phyloP scores from a whole-genome alignment of 1,140 invertebrate genomes.

The Pseudachorutes palmiensis region DNA sequence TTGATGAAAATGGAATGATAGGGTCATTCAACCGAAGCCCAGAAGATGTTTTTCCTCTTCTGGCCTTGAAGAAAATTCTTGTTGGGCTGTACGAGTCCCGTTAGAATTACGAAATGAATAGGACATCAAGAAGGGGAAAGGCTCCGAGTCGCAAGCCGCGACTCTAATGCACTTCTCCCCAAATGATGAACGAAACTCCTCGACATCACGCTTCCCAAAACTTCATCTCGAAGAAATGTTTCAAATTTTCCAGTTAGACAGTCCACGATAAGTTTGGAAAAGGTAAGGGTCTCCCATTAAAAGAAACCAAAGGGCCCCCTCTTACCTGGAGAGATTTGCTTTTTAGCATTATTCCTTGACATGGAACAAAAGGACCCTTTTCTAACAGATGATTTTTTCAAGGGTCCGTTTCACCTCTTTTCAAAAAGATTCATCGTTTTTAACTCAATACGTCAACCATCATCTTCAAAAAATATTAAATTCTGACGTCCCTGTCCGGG shows the following conservation, averaged over 20 bases:
- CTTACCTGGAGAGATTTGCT: too few species aligned
- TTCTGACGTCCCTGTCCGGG: too few species aligned
- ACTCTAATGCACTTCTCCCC: too few species aligned
- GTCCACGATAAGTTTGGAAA: not conserved
- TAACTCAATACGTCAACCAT: too few species aligned
- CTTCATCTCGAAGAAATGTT: not conserved
- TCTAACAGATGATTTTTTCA: too few species aligned
- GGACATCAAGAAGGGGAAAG: not conserved
- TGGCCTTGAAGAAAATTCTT: slow-evolving; percentile 38
- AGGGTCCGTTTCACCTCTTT: too few species aligned
- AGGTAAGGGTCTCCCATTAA: not conserved
- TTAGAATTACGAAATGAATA: slow-evolving; percentile 29
- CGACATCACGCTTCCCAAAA: not conserved
- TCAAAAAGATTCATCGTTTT: too few species aligned
- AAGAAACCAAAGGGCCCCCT: not conserved
- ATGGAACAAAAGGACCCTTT: too few species aligned
- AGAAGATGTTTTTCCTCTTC: slow-evolving; percentile 33
- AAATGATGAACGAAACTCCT: too few species aligned
- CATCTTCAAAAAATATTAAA: too few species aligned
- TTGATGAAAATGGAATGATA: slow-evolving; percentile 8
- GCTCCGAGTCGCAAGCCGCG: not conserved
- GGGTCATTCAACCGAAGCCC: slow-evolving; percentile 37
- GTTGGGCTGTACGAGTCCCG: slow-evolving; percentile 28
- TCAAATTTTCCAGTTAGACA: not conserved
- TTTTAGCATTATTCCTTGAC: too few species aligned